A percentile compares a stretch with the other conserved stretches of the same genome.
These are phyloP conservation scores for Hololepta plana DNA, from an alignment of 2,888 invertebrate genomes.

Conservation along the genomic window DNA sequence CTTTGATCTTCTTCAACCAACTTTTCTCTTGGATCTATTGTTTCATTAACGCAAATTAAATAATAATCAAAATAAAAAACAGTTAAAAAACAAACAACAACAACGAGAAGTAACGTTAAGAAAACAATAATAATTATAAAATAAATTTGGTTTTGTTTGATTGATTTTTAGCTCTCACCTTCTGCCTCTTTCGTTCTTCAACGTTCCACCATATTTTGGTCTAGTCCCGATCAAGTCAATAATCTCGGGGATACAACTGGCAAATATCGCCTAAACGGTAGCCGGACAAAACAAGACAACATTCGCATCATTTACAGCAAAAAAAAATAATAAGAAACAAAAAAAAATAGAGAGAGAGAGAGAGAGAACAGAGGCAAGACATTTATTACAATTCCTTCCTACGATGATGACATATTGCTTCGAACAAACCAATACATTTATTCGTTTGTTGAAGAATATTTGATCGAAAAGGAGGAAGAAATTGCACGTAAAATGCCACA, in stretches of 20 bases:
- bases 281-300: conserved; percentile 16
- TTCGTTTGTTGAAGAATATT: too few relatives aligned
- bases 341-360: conserved; percentile 1
- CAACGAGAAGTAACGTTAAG: not conserved
- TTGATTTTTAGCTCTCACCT: conserved; percentile 66
- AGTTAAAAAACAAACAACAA: conserved; percentile 3
- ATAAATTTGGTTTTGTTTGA: too few relatives aligned
- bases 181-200: conserved; percentile 99
- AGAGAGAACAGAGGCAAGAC: too few relatives aligned
- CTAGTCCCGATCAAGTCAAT: conserved; percentile 99
- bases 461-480: too few relatives aligned
- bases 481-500: too few relatives aligned
- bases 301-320: conserved; percentile 6
- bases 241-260: conserved; percentile 99
- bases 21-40: too few relatives aligned
- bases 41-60: too few relatives aligned
- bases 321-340: not conserved
- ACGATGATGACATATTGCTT: too few relatives aligned
- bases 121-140: conserved; percentile 8
- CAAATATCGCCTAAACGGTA: conserved; percentile 92
- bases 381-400: too few relatives aligned
- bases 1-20: too few relatives aligned
- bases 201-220: conserved; percentile 99
- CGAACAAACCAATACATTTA: too few relatives aligned
- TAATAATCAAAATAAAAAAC: conserved; percentile 2